These are phyloP conservation scores for Hydropsyche tenuis DNA, from an alignment of 1,140 invertebrate species.

Conservation along the genomic window DNA sequence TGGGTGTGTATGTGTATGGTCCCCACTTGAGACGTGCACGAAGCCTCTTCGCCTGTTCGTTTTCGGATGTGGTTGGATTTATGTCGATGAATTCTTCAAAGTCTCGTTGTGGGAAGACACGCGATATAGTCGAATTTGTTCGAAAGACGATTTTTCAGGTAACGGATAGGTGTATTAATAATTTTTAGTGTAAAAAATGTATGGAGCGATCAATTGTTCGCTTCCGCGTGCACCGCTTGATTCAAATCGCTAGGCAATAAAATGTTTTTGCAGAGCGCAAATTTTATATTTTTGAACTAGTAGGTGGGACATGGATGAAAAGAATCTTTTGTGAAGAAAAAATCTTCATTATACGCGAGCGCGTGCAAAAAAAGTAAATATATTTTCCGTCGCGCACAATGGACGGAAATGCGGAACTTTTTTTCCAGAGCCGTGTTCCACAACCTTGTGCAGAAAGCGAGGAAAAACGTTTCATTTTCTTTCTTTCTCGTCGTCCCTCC, in stretches of 20 bases:
- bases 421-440: not conserved
- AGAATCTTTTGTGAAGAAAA: constrained; percentile 4
- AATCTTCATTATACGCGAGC: constrained; percentile 26
- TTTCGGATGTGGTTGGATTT: too few relatives aligned
- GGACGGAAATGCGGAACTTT: constrained; percentile 6
- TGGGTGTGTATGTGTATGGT: not conserved
- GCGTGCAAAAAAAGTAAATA: not conserved
- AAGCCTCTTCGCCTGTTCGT: too few relatives aligned
- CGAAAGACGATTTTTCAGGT: too few relatives aligned
- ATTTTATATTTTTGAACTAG: not conserved
- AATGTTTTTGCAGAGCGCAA: not conserved
- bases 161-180: too few relatives aligned
- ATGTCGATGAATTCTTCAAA: too few relatives aligned
- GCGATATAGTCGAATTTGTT: too few relatives aligned
- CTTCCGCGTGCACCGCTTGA: too few relatives aligned
- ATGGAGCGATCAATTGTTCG: too few relatives aligned
- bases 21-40: not conserved
- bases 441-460: constrained; percentile 7
- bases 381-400: not conserved
- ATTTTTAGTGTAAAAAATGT: too few relatives aligned
- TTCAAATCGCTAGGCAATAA: not conserved
- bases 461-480: constrained; percentile 29
- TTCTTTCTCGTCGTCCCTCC: not conserved
- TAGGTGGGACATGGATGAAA: constrained; percentile 1
- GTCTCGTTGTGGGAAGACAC: too few relatives aligned